A percentile compares a stretch with the other conserved stretches of the same genome.
These are phyloP conservation scores for Hesperia comma DNA, from an alignment of 2,888 invertebrate genomes.

Conservation along the genomic window DNA sequence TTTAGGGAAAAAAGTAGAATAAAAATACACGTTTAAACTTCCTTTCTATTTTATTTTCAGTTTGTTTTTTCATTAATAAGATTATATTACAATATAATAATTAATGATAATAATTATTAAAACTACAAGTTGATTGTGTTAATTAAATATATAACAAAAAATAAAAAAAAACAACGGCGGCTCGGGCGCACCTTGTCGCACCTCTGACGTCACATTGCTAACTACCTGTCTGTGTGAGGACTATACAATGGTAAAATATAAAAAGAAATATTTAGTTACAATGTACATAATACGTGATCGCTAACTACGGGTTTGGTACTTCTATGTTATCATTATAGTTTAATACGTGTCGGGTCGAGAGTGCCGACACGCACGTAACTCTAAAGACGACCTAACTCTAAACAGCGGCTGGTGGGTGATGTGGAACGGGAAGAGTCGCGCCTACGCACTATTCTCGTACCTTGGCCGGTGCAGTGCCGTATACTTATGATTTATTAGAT, in stretches of 20 bases:
- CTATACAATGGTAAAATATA: conserved; percentile 84
- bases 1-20: background rate
- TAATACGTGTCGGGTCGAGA: conserved; percentile 58
- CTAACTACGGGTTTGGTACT: conserved; percentile 83
- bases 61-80: conserved; percentile 84
- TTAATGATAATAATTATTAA: conserved; percentile 84
- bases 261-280: conserved; percentile 78
- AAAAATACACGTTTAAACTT: conserved; percentile 55
- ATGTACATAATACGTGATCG: conserved; percentile 82
- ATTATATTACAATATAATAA: conserved; percentile 84
- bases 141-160: conserved; percentile 83
- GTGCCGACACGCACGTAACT: conserved; percentile 43
- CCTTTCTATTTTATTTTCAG: conserved; percentile 81
- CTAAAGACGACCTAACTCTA: conserved; percentile 72
- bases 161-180: conserved; percentile 76
- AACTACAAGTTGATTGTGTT: conserved; percentile 83
- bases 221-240: conserved; percentile 75
- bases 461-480: conserved; percentile 44
- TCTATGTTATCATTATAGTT: conserved; percentile 69
- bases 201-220: conserved; percentile 71
- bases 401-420: conserved; percentile 73
- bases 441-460: conserved; percentile 62
- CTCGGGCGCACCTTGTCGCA: conserved; percentile 62
- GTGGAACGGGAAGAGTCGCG: conserved; percentile 57
- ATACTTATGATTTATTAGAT: too few species aligned